Conservation (phyloP, 2,113 vertebrate species). For the Corydoras sp. region DNA sequence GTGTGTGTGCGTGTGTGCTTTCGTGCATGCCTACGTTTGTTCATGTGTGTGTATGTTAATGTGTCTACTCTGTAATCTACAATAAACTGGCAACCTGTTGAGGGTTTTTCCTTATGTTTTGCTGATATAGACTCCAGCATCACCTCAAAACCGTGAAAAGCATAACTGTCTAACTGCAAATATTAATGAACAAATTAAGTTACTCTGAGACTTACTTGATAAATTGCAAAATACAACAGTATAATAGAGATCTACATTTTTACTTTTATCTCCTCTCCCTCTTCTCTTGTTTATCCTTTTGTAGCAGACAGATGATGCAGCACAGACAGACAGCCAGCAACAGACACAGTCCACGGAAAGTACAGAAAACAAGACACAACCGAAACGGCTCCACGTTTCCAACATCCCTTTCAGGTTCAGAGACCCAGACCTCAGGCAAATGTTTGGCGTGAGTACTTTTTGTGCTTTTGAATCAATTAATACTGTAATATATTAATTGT, state of each 20-base stretch:
- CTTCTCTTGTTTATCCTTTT: slow-evolving; percentile 43
- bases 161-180: too few relatives aligned
- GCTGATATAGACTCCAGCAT: too few relatives aligned
- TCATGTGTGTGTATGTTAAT: too few relatives aligned
- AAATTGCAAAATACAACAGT: not conserved
- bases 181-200: too few relatives aligned
- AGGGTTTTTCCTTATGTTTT: too few relatives aligned
- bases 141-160: too few relatives aligned
- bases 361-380: slow-evolving; percentile 92
- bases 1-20: too few relatives aligned
- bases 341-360: slow-evolving; percentile 84
- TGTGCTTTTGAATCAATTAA: not conserved
- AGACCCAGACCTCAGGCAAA: slow-evolving; percentile 95
- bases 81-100: too few relatives aligned
- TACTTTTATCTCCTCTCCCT: not conserved
- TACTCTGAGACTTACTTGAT: not conserved
- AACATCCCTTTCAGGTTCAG: slow-evolving; percentile 97
- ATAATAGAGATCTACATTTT: not conserved
- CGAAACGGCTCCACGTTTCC: slow-evolving; percentile 93
- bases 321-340: slow-evolving; percentile 83
- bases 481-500: too few relatives aligned
- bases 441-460: slow-evolving; percentile 87
- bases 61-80: too few relatives aligned
- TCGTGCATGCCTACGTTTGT: too few relatives aligned
- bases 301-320: slow-evolving; percentile 92